Conservation (phyloP, 2,888 invertebrate species). For the Hybos culiciformis region DNA sequence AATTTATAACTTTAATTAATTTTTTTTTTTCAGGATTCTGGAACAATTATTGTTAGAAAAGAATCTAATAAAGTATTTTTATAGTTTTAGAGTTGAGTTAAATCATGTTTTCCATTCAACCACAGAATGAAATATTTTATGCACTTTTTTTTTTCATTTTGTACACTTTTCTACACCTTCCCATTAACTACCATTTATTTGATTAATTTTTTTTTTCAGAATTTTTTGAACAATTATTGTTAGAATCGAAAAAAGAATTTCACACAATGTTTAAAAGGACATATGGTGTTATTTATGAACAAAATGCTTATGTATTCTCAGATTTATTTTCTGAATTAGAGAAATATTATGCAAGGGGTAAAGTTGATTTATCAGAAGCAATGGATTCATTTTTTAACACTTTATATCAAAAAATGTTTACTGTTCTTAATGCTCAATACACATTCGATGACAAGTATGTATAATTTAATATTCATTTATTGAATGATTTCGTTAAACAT, state of each 20-base stretch:
- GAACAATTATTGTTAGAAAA: neutral
- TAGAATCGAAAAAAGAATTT: slow-evolving; percentile 71
- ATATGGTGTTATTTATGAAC: slow-evolving; percentile 89
- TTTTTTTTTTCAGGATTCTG: no score
- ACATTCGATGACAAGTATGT: slow-evolving; percentile 74
- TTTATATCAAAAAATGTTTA: slow-evolving; percentile 91
- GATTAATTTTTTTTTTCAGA: slow-evolving; percentile 47
- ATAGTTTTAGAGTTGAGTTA: neutral
- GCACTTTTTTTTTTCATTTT: neutral
- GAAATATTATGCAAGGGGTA: slow-evolving; percentile 74
- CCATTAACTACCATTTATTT: neutral
- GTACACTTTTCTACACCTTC: neutral
- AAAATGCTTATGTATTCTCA: slow-evolving; percentile 84
- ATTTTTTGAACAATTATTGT: slow-evolving; percentile 73
- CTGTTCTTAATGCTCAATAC: slow-evolving; percentile 86
- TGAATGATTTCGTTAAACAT: no score
- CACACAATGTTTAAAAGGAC: slow-evolving; percentile 92
- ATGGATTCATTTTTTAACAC: slow-evolving; percentile 89
- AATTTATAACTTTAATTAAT: no score
- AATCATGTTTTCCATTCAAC: neutral
- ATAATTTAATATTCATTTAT: no score
- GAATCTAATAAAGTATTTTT: neutral
- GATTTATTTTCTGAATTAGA: slow-evolving; percentile 82
- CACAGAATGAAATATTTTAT: neutral
- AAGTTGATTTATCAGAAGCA: slow-evolving; percentile 69